phyloP scores from a whole-genome alignment of 2,113 vertebrate species.

The Passer montanus region DNA sequence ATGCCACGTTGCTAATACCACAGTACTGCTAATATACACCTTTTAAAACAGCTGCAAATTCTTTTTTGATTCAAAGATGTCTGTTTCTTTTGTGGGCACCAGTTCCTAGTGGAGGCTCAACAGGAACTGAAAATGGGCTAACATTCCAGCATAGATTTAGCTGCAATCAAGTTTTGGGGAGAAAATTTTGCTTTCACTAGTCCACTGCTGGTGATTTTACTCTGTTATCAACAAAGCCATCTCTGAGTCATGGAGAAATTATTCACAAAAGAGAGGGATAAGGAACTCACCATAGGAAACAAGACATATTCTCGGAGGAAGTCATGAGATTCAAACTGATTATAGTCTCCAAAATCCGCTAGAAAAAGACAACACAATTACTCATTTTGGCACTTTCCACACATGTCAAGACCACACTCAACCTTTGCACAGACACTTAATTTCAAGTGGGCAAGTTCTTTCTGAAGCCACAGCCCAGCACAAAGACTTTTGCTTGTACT shows the following conservation, averaged over 20 bases:
- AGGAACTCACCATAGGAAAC: constrained; percentile 93
- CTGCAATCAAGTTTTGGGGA: not conserved
- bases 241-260: constrained; percentile 7
- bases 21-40: not conserved
- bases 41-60: not conserved
- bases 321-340: constrained; percentile 91
- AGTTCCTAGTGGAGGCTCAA: not conserved
- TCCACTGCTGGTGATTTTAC: not conserved
- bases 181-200: not conserved
- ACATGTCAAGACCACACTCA: not conserved
- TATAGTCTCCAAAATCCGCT: constrained; percentile 96
- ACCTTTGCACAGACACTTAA: constrained; percentile 16
- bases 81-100: not conserved
- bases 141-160: not conserved
- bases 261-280: not conserved
- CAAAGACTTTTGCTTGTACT: constrained; percentile 18
- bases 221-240: not conserved
- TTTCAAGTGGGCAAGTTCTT: not conserved
- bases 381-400: constrained; percentile 31
- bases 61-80: not conserved
- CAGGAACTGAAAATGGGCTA: not conserved
- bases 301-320: constrained; percentile 94
- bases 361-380: constrained; percentile 51
- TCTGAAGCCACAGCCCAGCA: constrained; percentile 7
- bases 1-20: not conserved